Base-by-base conservation (phyloP, 2,888 invertebrate genomes). In the Drosophila fulvimacula region DNA sequence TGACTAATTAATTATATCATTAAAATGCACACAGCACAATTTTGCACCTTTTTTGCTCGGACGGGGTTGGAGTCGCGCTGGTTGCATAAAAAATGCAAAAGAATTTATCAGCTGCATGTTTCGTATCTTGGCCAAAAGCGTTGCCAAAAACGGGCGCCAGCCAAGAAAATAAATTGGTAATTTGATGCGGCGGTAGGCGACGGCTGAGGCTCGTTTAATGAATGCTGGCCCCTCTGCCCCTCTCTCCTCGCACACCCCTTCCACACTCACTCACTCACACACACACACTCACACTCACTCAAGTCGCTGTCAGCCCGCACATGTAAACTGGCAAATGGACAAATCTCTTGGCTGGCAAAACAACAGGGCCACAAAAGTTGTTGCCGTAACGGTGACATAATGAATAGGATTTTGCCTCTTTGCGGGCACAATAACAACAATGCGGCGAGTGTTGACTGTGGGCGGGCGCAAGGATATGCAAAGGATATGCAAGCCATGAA, bases 151-250 rank as follows among this genome's bases (percentile, higher is more conserved):
- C 65, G 48, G 62, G 41, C 27, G 58, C 46, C 56, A 56, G 65
- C 84, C 74, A 87, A 87, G 79, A 84, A 88, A 85, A 85, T 89
- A 89, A 87, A 85, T 85, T 89, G 88, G 82, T 89, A 85, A 89
- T 85, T 89, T 85, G 79, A 84, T 81, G 85, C 67, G 81, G 82
- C 76, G 69, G 68, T 56, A 70, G 78, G 79, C 69, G 41, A 67
- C 59, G 79, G 70, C 76, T 79, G 68, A 71, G 76, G 42, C 68
- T 60, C 78, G 68, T 86, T 83, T 79, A 83, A 88, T 88, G 86
- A 68, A 88, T 38, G 34, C 34, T 10, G 32, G 3, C 21, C 17
- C 13, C 38, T 13, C 46, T 9, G 46, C 21, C 52, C 5, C 42
- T n/a, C n/a, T n/a, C n/a, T n/a, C n/a, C n/a, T n/a, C n/a, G n/a